Evolutionary conservation across 2,888 invertebrate genomes (phyloP).

Genomic region (Sarcophaga carnaria): DNA sequence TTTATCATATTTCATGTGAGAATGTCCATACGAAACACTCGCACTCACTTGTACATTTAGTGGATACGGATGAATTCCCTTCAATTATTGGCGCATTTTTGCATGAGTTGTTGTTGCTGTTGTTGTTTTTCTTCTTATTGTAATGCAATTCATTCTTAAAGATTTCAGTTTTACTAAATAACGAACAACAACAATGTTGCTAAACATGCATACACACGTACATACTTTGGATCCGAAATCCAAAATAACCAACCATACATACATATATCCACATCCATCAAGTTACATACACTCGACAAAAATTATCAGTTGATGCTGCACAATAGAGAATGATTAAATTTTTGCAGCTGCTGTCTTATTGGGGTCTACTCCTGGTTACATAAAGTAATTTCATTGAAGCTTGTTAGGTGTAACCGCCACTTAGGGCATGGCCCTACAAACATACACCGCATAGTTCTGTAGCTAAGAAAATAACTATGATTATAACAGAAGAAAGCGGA

Average conservation of each 20-base stretch:
- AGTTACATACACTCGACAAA: conserved; percentile 6
- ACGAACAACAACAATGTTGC: conserved; percentile 49
- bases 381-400: too few relatives aligned
- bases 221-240: conserved; percentile 23
- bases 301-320: too few relatives aligned
- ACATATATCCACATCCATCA: conserved; percentile 7
- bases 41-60: neutral
- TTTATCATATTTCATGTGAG: conserved; percentile 21
- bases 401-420: too few relatives aligned
- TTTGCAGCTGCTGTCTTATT: too few relatives aligned
- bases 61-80: conserved; percentile 45
- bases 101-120: conserved; percentile 2
- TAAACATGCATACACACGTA: conserved; percentile 22
- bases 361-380: too few relatives aligned
- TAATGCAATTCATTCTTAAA: conserved; percentile 15
- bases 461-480: too few relatives aligned
- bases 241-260: conserved; percentile 20
- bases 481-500: too few relatives aligned
- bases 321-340: too few relatives aligned
- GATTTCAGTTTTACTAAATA: conserved; percentile 30
- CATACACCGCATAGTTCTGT: too few relatives aligned
- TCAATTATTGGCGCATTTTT: conserved; percentile 52
- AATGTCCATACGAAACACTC: conserved; percentile 4
- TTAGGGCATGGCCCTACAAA: too few relatives aligned
- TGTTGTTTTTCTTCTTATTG: conserved; percentile 4